These are phyloP conservation scores for Teleopsis dalmanni DNA, from an alignment of 1,140 invertebrate species.

Conservation along the genomic window DNA sequence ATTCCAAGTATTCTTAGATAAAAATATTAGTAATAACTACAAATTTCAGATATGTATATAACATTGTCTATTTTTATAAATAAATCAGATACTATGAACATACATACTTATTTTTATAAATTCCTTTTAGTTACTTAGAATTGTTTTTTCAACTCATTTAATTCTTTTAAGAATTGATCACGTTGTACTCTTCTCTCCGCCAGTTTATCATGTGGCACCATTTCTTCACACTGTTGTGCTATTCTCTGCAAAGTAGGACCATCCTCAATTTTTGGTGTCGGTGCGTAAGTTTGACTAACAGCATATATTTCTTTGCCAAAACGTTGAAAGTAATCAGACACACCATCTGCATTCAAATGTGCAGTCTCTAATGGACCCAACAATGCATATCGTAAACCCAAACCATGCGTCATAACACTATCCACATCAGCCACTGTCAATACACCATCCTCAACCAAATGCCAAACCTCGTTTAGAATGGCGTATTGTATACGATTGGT, in stretches of 20 bases:
- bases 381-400: conserved; percentile 91
- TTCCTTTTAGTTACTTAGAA: no score
- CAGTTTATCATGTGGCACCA: conserved; percentile 62
- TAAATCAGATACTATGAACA: no score
- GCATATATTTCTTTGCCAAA: conserved; percentile 73
- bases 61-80: no score
- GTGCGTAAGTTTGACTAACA: conserved; percentile 67
- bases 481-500: conserved; percentile 94
- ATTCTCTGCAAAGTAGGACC: conserved; percentile 54
- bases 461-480: conserved; percentile 88
- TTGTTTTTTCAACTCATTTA: conserved; percentile 76
- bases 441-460: conserved; percentile 73
- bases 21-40: no score
- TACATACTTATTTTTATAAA: no score
- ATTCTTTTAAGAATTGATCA: conserved; percentile 71
- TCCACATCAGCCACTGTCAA: conserved; percentile 83
- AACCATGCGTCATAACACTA: conserved; percentile 84
- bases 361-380: conserved; percentile 88
- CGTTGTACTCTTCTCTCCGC: conserved; percentile 67
- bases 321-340: conserved; percentile 47
- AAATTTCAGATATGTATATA: no score
- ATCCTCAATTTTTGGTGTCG: conserved; percentile 62
- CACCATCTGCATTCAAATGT: conserved; percentile 89
- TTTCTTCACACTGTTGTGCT: conserved; percentile 60
- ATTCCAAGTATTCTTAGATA: no score